Evolutionary conservation across 2,888 invertebrate species (phyloP), one percentile per base, ranked within the genome.

Genomic region (Napeogenes inachia): DNA sequence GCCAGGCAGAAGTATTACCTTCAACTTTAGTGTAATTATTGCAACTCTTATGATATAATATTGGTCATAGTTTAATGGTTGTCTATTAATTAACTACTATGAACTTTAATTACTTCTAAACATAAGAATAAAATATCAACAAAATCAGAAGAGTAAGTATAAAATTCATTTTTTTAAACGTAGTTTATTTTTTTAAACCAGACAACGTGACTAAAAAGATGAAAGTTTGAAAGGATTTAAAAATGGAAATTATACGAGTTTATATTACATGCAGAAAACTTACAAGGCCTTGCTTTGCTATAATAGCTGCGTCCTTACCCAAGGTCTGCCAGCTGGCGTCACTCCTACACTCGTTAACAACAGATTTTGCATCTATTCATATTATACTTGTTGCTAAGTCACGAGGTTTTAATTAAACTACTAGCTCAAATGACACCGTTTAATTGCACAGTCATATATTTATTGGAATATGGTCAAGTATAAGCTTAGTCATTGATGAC

Each of bases 261-360:
- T 56, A 56, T 62, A 75, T 79, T 75, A 80, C 77, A 82, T 78
- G 80, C 84, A 84, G 79, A 84, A 81, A 81, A 78, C 78, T 80
- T 73, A 75, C 80, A 81, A 86, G 84, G 81, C 83, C 85, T 83
- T 78, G 85, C 80, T 75, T 79, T 81, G 84, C 80, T 86, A 82
- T 87, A 86, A 85, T 85, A 87, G 83, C 78, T 78, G 77, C 82
- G 86, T 85, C 87, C 87, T 85, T 80, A 79, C 70, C 76, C 87
- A 86, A 89, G 88, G 89, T 82, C 80, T 85, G 75, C 79, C 74
- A 76, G 77, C 72, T 86, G 86, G 86, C 87, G 87, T 87, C 84
- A 87, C 78, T 78, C 76, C 79, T 82, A 81, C 82, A 79, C 81
- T 77, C 75, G 76, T 82, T 80, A 82, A 82, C 82, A 79, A 80